phyloP scores from a whole-genome alignment of 2,113 vertebrate genomes.

The Gulo gulo region DNA sequence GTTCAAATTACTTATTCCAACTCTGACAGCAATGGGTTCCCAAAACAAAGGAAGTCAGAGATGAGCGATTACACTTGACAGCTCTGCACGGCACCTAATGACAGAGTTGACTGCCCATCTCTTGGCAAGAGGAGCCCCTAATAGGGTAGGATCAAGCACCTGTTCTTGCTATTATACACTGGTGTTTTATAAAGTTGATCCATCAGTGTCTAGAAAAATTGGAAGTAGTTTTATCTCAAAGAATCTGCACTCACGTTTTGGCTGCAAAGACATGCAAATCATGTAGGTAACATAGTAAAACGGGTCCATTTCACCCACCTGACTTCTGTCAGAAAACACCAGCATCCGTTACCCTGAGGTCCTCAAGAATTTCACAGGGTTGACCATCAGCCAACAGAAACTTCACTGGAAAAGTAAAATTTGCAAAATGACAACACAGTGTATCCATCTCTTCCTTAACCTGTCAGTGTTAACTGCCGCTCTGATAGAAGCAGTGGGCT shows the following conservation, averaged over 20 bases:
- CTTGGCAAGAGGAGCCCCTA: not conserved
- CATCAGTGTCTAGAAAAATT: slow-evolving; percentile 53
- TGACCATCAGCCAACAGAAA: not conserved
- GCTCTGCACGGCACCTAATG: slow-evolving; percentile 24
- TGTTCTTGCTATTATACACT: slow-evolving; percentile 22
- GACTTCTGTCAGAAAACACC: not conserved
- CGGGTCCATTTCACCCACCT: not conserved
- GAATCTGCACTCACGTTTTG: slow-evolving; percentile 31
- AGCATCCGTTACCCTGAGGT: not conserved
- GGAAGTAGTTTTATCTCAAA: slow-evolving; percentile 36
- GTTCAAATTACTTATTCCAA: slow-evolving; percentile 66
- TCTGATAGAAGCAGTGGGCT: not conserved
- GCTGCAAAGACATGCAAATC: slow-evolving; percentile 20
- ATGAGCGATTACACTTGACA: slow-evolving; percentile 70
- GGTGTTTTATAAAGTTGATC: slow-evolving; percentile 49
- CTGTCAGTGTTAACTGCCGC: not conserved
- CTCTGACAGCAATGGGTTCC: slow-evolving; percentile 65
- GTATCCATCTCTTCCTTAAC: not conserved
- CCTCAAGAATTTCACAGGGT: not conserved
- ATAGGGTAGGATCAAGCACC: slow-evolving; percentile 38
- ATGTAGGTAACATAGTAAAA: not conserved
- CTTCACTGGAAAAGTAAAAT: not conserved
- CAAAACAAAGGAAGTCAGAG: slow-evolving; percentile 69
- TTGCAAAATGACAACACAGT: not conserved
- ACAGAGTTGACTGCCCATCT: not conserved